Evolutionary conservation across 1,140 invertebrate species (phyloP).

Genomic region (Drosophila rufa): DNA sequence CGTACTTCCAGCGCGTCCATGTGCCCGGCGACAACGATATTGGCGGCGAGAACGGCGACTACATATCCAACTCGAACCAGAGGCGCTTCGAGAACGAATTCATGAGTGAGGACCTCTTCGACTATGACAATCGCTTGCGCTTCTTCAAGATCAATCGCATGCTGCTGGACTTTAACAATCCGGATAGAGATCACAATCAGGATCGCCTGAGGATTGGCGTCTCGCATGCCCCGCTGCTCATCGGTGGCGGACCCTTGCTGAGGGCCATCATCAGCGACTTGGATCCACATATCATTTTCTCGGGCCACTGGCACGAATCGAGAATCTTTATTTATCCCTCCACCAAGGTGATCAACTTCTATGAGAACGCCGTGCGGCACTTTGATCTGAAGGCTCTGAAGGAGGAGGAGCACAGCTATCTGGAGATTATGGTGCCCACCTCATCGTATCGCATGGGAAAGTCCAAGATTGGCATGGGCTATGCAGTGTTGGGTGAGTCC

Average conservation of each 20-base stretch:
- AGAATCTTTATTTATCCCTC: slow-evolving; percentile 80
- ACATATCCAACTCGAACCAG: slow-evolving; percentile 90
- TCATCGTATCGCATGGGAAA: slow-evolving; percentile 98
- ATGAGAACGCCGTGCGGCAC: slow-evolving; percentile 84
- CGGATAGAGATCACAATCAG: slow-evolving; percentile 87
- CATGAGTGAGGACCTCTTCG: slow-evolving; percentile 88
- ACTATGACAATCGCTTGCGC: slow-evolving; percentile 86
- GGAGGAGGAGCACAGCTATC: slow-evolving; percentile 86
- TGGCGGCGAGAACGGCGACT: slow-evolving; percentile 94
- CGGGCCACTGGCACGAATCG: slow-evolving; percentile 93
- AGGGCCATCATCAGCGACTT: slow-evolving; percentile 86
- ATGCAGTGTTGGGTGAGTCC: slow-evolving; percentile 91
- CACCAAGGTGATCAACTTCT: slow-evolving; percentile 73
- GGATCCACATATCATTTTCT: slow-evolving; percentile 92
- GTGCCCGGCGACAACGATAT: slow-evolving; percentile 98
- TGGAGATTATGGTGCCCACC: slow-evolving; percentile 96
- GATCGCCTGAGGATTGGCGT: slow-evolving; percentile 88
- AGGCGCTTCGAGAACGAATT: slow-evolving; percentile 92
- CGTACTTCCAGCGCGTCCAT: slow-evolving; percentile 88
- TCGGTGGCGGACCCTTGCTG: slow-evolving; percentile 88
- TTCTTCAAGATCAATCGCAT: slow-evolving; percentile 91
- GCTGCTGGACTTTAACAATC: slow-evolving; percentile 86
- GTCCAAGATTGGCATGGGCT: slow-evolving; percentile 92
- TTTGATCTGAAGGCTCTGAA: slow-evolving; percentile 83
- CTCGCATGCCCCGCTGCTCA: slow-evolving; percentile 90